Conservation (phyloP, 1,140 invertebrate species). For the Coptotermes formosanus region DNA sequence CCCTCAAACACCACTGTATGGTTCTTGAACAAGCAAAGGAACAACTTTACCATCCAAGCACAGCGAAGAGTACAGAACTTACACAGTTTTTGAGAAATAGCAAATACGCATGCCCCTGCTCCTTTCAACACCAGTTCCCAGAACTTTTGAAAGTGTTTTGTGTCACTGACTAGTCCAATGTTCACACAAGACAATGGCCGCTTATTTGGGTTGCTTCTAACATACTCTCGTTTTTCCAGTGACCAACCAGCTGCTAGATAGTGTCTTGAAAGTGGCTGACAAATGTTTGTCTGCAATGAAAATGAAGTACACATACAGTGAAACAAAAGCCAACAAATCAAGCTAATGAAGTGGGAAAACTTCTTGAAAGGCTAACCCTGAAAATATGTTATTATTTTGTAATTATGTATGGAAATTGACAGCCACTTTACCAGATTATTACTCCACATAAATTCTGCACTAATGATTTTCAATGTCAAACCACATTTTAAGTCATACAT, state of each 20-base stretch:
- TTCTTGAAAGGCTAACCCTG: no score
- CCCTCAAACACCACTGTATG: no score
- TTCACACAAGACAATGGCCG: not conserved
- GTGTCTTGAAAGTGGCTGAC: not conserved
- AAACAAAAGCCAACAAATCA: no score
- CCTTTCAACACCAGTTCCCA: conserved; percentile 58
- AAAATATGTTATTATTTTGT: no score
- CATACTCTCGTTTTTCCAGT: not conserved
- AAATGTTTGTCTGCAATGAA: not conserved
- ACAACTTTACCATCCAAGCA: no score
- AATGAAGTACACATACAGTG: not conserved
- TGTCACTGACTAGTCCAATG: conserved; percentile 44
- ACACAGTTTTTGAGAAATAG: not conserved
- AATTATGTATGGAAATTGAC: no score
- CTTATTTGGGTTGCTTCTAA: not conserved
- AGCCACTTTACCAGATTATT: no score
- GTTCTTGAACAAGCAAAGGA: no score
- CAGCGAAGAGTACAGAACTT: not conserved
- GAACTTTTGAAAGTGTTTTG: conserved; percentile 53
- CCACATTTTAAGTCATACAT: no score
- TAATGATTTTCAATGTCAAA: no score
- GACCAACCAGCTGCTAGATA: not conserved
- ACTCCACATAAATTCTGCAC: no score
- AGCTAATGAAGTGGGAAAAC: no score
- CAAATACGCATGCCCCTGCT: conserved; percentile 52